A percentile compares a stretch with the other conserved stretches of the same genome.
Evolutionary conservation across 2,888 invertebrate genomes (phyloP).

Genomic region (Tolmerus cingulatus): DNA sequence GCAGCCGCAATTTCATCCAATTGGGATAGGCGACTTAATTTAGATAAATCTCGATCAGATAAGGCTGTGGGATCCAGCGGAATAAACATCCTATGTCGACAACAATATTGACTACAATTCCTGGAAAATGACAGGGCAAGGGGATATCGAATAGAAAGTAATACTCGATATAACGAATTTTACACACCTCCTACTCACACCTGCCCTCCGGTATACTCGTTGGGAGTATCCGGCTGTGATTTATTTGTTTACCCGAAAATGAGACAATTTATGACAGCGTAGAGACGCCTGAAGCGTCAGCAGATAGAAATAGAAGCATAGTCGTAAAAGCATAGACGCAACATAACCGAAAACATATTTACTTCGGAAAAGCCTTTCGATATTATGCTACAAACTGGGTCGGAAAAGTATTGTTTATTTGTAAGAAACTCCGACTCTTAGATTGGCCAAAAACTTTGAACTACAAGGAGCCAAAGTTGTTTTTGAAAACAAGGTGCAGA

Average conservation of each 20-base stretch:
- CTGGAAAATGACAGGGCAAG: neutral
- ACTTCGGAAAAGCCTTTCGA: neutral
- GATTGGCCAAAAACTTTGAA: neutral
- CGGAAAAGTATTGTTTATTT: neutral
- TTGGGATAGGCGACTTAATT: neutral
- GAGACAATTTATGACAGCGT: conserved; percentile 10
- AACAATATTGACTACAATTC: neutral
- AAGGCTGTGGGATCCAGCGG: neutral
- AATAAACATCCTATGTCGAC: neutral
- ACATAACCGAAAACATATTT: neutral
- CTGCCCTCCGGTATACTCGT: neutral
- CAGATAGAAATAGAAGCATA: neutral
- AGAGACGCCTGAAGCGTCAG: conserved; percentile 19
- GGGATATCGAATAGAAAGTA: neutral
- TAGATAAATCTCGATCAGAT: neutral
- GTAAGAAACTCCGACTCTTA: neutral
- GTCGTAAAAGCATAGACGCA: neutral
- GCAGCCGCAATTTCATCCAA: neutral
- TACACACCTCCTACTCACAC: neutral
- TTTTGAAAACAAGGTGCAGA: neutral
- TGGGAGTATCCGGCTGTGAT: neutral
- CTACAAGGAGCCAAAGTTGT: neutral
- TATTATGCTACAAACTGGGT: neutral
- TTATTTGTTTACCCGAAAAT: conserved; percentile 18
- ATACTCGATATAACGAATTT: neutral